These are phyloP conservation scores for Catagonus wagneri DNA, from an alignment of 2,113 vertebrate species.

Conservation along the genomic window DNA sequence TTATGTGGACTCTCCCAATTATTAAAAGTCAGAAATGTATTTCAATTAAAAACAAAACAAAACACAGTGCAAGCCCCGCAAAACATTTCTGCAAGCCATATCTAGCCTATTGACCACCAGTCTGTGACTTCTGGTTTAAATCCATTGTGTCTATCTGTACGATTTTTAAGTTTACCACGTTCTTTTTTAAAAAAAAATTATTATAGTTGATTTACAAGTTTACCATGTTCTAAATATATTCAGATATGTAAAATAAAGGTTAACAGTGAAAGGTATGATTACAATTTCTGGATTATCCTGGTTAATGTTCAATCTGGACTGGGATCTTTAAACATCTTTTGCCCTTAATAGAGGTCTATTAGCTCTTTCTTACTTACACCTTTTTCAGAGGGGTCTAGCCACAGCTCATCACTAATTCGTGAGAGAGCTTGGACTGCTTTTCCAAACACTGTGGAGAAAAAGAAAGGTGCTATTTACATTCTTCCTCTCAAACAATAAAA, in stretches of 20 bases:
- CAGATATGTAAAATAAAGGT: constrained; percentile 1
- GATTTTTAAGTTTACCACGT: neutral
- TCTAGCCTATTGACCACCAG: neutral
- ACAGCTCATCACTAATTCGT: constrained; percentile 93
- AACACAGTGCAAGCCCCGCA: neutral
- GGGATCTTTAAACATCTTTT: constrained; percentile 31
- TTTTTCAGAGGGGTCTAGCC: constrained; percentile 93
- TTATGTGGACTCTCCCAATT: neutral
- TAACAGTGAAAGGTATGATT: neutral
- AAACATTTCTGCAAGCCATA: neutral
- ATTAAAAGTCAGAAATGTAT: constrained; percentile 46
- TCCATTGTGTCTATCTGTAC: neutral
- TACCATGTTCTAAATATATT: neutral
- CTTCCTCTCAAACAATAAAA: neutral
- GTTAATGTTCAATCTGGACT: neutral
- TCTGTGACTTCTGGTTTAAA: constrained; percentile 18
- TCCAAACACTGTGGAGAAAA: constrained; percentile 91
- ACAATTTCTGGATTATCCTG: constrained; percentile 32
- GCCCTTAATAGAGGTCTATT: neutral
- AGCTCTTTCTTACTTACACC: constrained; percentile 90
- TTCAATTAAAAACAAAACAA: neutral
- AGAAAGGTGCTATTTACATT: constrained; percentile 48
- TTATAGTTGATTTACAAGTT: neutral
- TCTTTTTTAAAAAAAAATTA: too few species aligned
- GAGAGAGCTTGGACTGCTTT: constrained; percentile 94